Percentiles rank a stretch among this genome's conserved stretches.
phyloP scores from a whole-genome alignment of 1,140 invertebrate species.

The Monomorium pharaonis region DNA sequence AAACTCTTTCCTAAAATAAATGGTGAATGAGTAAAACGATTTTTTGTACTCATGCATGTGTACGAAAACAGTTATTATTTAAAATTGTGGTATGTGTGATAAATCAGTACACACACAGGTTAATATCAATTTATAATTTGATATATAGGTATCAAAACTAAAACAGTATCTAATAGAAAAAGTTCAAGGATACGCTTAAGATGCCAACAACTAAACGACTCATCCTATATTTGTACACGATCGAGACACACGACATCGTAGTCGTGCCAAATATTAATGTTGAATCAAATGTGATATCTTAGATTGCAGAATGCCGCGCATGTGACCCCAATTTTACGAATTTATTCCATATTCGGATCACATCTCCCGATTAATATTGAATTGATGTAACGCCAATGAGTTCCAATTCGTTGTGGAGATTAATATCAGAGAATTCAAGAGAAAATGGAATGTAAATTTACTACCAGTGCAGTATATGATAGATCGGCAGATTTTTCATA shows the following conservation, averaged over 20 bases:
- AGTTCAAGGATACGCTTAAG: conserved; percentile 35
- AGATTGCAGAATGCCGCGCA: conserved; percentile 23
- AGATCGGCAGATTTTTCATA: conserved; percentile 20
- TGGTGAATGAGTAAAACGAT: no score
- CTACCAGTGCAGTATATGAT: background rate
- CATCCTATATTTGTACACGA: conserved; percentile 32
- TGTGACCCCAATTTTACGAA: conserved; percentile 38
- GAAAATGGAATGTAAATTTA: conserved; percentile 49
- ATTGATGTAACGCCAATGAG: conserved; percentile 1
- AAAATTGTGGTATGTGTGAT: background rate
- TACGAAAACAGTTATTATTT: background rate
- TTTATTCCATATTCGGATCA: conserved; percentile 40
- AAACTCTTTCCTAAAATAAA: background rate
- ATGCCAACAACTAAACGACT: conserved; percentile 32
- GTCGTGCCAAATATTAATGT: conserved; percentile 43
- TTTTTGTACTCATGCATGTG: background rate
- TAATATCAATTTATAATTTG: conserved; percentile 20
- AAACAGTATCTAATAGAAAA: conserved; percentile 30
- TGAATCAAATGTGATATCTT: conserved; percentile 35
- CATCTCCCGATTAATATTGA: conserved; percentile 41
- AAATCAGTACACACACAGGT: background rate
- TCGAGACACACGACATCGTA: background rate
- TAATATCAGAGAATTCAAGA: conserved; percentile 1
- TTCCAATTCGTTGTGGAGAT: background rate
- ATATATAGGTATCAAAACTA: conserved; percentile 4